These are phyloP conservation scores for Spisula solida DNA, from an alignment of 2,888 invertebrate genomes.

Conservation along the genomic window DNA sequence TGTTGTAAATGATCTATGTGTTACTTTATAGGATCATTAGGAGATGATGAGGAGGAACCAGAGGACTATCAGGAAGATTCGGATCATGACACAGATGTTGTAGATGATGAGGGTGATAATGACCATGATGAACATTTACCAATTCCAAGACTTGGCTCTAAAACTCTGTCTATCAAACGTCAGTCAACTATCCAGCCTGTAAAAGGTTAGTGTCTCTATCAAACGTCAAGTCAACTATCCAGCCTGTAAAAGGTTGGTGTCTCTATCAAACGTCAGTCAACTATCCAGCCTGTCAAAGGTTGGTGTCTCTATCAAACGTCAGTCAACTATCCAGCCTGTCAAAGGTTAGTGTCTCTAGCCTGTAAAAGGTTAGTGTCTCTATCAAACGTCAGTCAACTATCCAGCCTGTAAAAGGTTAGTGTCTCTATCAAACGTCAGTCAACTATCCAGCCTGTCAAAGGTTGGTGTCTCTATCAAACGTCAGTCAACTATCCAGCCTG, in stretches of 20 bases:
- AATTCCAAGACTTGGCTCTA: constrained; percentile 68
- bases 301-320: constrained; percentile 66
- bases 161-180: constrained; percentile 69
- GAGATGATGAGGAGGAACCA: constrained; percentile 53
- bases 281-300: constrained; percentile 44
- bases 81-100: constrained; percentile 74
- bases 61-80: constrained; percentile 66
- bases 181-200: constrained; percentile 40
- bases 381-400: constrained; percentile 58
- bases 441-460: constrained; percentile 45
- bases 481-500: constrained; percentile 39
- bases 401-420: constrained; percentile 38
- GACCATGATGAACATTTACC: constrained; percentile 65
- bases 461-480: constrained; percentile 69
- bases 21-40: background rate
- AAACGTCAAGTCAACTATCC: constrained; percentile 52
- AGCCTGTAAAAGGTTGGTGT: constrained; percentile 38
- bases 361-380: constrained; percentile 58
- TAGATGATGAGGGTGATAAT: constrained; percentile 66
- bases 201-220: constrained; percentile 66
- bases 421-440: constrained; percentile 62
- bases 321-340: constrained; percentile 58
- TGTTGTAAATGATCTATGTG: background rate
- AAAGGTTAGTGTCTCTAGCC: constrained; percentile 39
- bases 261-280: constrained; percentile 62